Evolutionary conservation across 2,888 invertebrate genomes (phyloP).

Genomic region (Pammene aurita): DNA sequence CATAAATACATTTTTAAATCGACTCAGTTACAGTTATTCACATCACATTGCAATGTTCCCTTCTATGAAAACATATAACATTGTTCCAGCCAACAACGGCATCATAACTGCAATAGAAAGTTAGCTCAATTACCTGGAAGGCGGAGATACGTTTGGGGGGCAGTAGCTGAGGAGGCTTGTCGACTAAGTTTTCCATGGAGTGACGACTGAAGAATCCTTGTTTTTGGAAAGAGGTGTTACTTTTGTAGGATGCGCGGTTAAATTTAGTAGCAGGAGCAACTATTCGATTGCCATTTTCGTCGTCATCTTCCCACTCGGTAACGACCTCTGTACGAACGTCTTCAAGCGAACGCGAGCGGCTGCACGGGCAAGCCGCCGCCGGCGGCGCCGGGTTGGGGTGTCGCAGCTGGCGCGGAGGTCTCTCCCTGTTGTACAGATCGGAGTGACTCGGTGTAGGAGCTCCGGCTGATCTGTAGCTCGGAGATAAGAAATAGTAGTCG

Average conservation of each 20-base stretch:
- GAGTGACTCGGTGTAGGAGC: conserved; percentile 76
- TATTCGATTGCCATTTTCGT: conserved; percentile 85
- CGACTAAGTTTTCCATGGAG: conserved; percentile 88
- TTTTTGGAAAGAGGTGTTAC: conserved; percentile 69
- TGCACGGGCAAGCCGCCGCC: conserved; percentile 83
- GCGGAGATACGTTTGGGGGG: conserved; percentile 80
- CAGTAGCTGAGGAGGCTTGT: conserved; percentile 78
- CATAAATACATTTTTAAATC: conserved; percentile 53
- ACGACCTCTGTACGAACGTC: conserved; percentile 87
- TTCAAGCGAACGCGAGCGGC: conserved; percentile 87
- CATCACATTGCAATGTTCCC: conserved; percentile 46
- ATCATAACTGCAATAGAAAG: conserved; percentile 67
- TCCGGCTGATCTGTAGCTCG: conserved; percentile 87
- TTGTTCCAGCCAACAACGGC: conserved; percentile 51
- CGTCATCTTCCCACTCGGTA: conserved; percentile 85
- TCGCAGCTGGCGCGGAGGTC: conserved; percentile 74
- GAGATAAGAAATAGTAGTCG: conserved; percentile 86
- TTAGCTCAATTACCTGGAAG: conserved; percentile 78
- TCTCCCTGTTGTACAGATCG: conserved; percentile 69
- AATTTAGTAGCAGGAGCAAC: conserved; percentile 79
- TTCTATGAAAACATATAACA: conserved; percentile 51
- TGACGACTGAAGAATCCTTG: conserved; percentile 83
- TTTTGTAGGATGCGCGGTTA: conserved; percentile 71
- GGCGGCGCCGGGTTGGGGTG: conserved; percentile 60
- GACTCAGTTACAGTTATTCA: conserved; percentile 46